Evolutionary conservation across 2,113 vertebrate species (phyloP).

Genomic region (Syrrhaptes paradoxus): DNA sequence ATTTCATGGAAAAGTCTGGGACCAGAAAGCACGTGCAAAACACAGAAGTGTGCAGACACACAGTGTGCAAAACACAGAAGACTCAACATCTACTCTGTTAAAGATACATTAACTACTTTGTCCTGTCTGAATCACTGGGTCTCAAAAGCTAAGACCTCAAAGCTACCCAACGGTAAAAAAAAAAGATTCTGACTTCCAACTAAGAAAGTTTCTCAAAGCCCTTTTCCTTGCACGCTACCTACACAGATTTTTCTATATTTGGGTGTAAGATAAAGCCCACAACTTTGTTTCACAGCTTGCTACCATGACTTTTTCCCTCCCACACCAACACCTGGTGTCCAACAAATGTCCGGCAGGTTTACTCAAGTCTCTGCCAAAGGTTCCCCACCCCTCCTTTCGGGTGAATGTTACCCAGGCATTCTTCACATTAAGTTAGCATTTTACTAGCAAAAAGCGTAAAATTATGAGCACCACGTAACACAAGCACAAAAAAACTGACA

Average conservation of each 20-base stretch:
- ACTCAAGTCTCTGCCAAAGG: too few species aligned
- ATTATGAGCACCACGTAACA: neutral
- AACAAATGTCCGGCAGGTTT: neutral
- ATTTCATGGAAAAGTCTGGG: neutral
- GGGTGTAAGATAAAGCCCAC: neutral
- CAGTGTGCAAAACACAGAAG: neutral
- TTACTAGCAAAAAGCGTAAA: neutral
- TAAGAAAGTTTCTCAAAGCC: neutral
- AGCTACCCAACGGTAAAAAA: neutral
- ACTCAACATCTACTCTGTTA: neutral
- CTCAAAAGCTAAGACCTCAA: neutral
- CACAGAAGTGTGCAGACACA: neutral
- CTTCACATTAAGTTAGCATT: neutral
- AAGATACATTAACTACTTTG: fast-evolving
- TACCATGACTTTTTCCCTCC: neutral
- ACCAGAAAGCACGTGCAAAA: neutral
- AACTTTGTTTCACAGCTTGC: neutral
- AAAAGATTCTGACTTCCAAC: neutral
- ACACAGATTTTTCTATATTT: neutral
- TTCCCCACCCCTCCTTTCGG: neutral
- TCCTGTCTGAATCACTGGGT: neutral
- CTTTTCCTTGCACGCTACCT: neutral
- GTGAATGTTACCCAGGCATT: neutral
- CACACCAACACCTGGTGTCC: fast-evolving
- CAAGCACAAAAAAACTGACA: neutral